Evolutionary conservation across 2,888 invertebrate genomes (phyloP), one percentile per base, ranked within the genome.

Genomic region (Acrobasis consociella): DNA sequence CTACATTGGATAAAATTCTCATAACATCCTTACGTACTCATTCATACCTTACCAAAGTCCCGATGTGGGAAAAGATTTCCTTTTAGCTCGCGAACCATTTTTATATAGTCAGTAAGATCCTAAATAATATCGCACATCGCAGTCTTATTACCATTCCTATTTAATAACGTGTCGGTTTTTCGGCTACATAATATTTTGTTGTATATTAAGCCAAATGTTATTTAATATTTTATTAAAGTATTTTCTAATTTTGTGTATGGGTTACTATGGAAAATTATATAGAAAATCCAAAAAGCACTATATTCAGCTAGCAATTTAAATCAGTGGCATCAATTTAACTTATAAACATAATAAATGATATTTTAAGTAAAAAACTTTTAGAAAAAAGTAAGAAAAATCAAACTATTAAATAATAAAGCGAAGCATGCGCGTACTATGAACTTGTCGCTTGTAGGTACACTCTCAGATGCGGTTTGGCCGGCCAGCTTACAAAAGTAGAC

Each of bases 111-210:
- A 15, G 42, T 55, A 56, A 56, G 56, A 56, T 56, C 16, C 17
- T 42, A 42, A 56, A 56, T 56, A 42, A 56, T n/a, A 53, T 38
- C 56, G 42, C 16, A 9, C 16, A 16, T 42, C 56, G 42, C 39
- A 42, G 17, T 56, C 56, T 56, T 56, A 56, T 56, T 56, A 39
- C 56, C 56, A 42, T 56, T 55, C 16, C 56, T 42, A 42, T 56
- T 56, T 42, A 56, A 56, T 56, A 42, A 56, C 15, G 56, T 31
- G 31, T 16, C 17, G 42, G 56, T 39, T 55, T 55, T 55, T 39
- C 39, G 11, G 17, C 51, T 11, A n/a, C 56, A 16, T 39, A 17
- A 56, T 42, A 56, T 56, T 56, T 16, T 39, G 39, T 42, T 56
- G 17, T 42, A 39, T 17, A n/a, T n/a, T n/a, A 56, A 56, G 42